A percentile compares a stretch with the other conserved stretches of the same genome.
Evolutionary conservation across 1,140 invertebrate genomes (phyloP).

Genomic region (Bicyclus anynana): DNA sequence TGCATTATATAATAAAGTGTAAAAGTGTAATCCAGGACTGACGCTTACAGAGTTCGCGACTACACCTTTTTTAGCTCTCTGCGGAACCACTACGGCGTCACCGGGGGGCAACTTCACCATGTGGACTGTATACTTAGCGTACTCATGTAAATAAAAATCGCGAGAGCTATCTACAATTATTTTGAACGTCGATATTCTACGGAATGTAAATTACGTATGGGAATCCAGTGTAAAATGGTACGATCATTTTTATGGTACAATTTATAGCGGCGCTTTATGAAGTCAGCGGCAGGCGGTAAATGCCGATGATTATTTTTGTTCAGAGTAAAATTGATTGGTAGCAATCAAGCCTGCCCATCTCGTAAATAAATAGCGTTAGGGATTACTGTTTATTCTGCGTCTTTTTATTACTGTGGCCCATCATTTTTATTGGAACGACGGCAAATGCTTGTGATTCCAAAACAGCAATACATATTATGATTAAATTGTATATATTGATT

Average conservation of each 20-base stretch:
- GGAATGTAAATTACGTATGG: slow-evolving; percentile 2
- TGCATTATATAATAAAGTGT: too few species aligned
- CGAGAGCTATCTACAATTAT: background rate
- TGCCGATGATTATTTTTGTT: slow-evolving; percentile 5
- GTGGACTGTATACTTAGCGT: too few species aligned
- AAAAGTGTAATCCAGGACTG: too few species aligned
- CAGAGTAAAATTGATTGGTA: slow-evolving; percentile 2
- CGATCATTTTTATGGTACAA: slow-evolving; percentile 8
- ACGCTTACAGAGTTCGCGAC: too few species aligned
- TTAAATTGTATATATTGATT: too few species aligned
- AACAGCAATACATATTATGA: background rate
- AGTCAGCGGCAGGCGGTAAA: slow-evolving; percentile 7
- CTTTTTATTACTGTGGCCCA: background rate
- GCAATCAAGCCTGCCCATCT: slow-evolving; percentile 5
- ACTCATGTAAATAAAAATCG: too few species aligned
- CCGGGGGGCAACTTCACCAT: too few species aligned
- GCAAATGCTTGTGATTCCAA: background rate
- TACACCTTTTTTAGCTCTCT: too few species aligned
- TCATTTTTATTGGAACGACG: background rate
- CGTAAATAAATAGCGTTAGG: slow-evolving; percentile 7
- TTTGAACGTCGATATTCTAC: background rate
- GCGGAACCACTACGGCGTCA: too few species aligned
- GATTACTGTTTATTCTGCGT: slow-evolving; percentile 4
- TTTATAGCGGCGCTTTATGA: slow-evolving; percentile 4
- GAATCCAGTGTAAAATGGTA: slow-evolving; percentile 3